These are phyloP conservation scores for Melitaea cinxia DNA, from an alignment of 1,140 invertebrate genomes.

Conservation along the genomic window DNA sequence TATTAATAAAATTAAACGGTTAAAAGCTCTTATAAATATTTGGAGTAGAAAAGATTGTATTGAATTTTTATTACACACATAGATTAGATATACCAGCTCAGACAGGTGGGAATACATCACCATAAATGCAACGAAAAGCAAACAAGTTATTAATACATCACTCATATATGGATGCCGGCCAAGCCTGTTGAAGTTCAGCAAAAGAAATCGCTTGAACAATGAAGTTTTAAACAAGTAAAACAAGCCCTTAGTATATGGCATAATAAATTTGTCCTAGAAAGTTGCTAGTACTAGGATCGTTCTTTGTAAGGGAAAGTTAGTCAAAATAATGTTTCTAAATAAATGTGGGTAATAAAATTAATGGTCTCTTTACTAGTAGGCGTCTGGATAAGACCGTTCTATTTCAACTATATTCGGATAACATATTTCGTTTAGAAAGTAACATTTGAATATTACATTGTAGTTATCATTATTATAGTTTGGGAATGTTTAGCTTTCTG, in stretches of 20 bases:
- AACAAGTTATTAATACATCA: neutral
- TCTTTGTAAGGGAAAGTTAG: constrained; percentile 1
- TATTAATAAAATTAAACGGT: no score
- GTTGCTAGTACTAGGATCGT: constrained; percentile 16
- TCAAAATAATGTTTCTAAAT: constrained; percentile 2
- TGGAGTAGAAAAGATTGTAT: no score
- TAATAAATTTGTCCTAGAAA: constrained; percentile 32
- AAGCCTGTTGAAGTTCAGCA: constrained; percentile 9
- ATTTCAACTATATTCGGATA: no score
- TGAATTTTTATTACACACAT: neutral
- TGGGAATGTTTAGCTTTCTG: no score
- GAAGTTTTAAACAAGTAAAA: constrained; percentile 21
- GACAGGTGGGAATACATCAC: constrained; percentile 1
- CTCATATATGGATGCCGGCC: constrained; percentile 4
- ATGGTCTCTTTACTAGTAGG: neutral
- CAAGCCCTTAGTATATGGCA: constrained; percentile 24
- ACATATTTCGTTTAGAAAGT: no score
- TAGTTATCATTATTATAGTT: no score
- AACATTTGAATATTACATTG: no score
- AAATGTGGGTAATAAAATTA: constrained; percentile 1
- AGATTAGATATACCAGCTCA: neutral
- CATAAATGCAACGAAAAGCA: constrained; percentile 6
- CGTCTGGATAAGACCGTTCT: neutral
- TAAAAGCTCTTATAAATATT: no score
- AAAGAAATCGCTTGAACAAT: constrained; percentile 33